Base-by-base conservation (phyloP, 1,140 invertebrate species). In the Maniola jurtina region DNA sequence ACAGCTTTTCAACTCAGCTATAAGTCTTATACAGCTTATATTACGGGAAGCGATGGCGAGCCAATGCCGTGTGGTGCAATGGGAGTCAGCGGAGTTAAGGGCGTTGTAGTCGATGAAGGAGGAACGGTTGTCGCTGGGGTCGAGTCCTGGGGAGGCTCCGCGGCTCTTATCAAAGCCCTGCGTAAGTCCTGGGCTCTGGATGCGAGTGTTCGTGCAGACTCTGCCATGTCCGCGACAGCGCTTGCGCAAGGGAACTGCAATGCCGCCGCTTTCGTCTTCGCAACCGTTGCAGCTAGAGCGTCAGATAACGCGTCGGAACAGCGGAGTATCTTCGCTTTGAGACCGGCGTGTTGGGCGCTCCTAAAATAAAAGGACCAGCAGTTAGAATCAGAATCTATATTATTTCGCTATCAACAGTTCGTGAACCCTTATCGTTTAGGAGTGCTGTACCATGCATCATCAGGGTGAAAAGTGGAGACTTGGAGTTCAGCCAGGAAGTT, bases 191-290 rank as follows among this genome's bases (percentile, higher is more conserved):
- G 78, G 4, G 85, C 88, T 1, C 86, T 68, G 1, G 75, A 77
- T 0, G 86, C 80, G 14, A 90, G 61, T 8, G 72, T 72, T 16
- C 81, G 70, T 15, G 98, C 95, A 10, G 96, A 94, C 84, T 98
- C 96, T 0, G 98, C 96, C 97, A 99, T 99, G 70, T 97, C 96
- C 72, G 97, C 96, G 0, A 98, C 96, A 0, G 97, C 96, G 15
- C 93, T 93, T 1, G 97, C 96, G 76, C 96, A 96, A 0, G 97
- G 97, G 82, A 98, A 98, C 86, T 97, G 96, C 47, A 96, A 92
- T 3, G 97, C 97, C 1, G 97, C 97, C 70, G 94, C 94, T 89
- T 98, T 98, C 0, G 97, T 98, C 78, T 97, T 96, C 10, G 93
- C 92, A 0, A 98, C 97, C 6, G 96, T 96, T 14, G 94, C 93